A percentile compares a stretch with the other conserved stretches of the same genome.
Conservation (phyloP, 2,797 vertebrate genomes). For the Sarcophilus harrisii region DNA sequence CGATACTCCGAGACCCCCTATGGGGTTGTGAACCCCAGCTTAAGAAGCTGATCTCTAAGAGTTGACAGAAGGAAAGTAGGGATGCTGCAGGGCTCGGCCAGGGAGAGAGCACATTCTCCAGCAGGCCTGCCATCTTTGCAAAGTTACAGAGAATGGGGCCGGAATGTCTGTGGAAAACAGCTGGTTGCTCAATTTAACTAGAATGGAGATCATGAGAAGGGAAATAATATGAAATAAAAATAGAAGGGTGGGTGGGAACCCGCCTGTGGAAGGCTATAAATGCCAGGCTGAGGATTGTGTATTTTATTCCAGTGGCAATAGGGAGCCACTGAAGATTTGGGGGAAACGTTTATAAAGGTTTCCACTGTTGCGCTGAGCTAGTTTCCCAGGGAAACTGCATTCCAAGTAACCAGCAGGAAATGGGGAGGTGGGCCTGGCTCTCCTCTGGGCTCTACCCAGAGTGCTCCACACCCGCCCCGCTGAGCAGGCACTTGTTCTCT, state of each 20-base stretch:
- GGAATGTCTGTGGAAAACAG: not conserved
- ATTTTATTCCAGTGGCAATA: not conserved
- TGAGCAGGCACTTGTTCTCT: constrained; percentile 31
- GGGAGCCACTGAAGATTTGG: constrained; percentile 3
- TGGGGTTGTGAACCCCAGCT: not conserved
- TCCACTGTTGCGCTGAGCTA: not conserved
- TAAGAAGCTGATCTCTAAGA: not conserved
- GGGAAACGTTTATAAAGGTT: not conserved
- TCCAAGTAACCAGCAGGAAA: constrained; percentile 44
- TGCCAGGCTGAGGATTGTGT: not conserved
- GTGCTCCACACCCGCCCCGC: not conserved
- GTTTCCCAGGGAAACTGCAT: constrained; percentile 1
- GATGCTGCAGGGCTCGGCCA: not conserved
- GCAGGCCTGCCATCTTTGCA: not conserved
- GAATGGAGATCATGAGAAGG: not conserved
- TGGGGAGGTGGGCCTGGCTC: constrained; percentile 21
- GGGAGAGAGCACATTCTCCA: not conserved
- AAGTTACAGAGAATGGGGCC: not conserved
- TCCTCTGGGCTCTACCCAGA: constrained; percentile 55
- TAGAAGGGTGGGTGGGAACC: not conserved
- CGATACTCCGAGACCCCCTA: too few relatives aligned
- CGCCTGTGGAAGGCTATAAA: not conserved
- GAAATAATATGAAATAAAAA: not conserved
- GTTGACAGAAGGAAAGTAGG: not conserved
- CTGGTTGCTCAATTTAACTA: not conserved